A percentile compares a stretch with the other conserved stretches of the same genome.
Evolutionary conservation across 2,797 vertebrate genomes (phyloP).

Genomic region (Tiaroga cobitis): DNA sequence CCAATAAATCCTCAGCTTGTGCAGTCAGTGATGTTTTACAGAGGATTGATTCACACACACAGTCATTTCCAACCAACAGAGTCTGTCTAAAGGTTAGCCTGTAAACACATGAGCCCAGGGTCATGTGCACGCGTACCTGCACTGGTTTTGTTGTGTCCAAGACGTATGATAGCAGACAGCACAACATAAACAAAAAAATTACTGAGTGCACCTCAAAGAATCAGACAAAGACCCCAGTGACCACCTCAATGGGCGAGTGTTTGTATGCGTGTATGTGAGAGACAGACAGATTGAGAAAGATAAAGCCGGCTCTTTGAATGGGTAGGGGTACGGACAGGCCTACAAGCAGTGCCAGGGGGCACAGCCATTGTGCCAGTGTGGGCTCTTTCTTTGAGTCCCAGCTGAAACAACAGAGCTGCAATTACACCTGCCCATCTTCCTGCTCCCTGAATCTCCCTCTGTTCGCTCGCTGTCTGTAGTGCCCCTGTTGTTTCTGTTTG

Average conservation of each 20-base stretch:
- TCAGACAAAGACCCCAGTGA: constrained; percentile 6
- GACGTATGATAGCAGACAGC: neutral
- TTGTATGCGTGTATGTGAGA: constrained; percentile 29
- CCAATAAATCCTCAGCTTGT: constrained; percentile 4
- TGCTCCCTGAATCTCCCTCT: neutral
- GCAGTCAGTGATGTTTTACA: constrained; percentile 12
- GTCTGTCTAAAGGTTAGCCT: constrained; percentile 11
- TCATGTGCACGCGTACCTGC: too few species aligned
- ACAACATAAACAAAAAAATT: constrained; percentile 1
- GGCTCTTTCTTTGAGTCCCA: constrained; percentile 45
- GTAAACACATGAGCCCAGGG: too few species aligned
- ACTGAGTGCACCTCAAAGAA: neutral
- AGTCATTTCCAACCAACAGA: constrained; percentile 24
- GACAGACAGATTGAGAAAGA: constrained; percentile 21
- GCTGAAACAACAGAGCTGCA: constrained; percentile 49
- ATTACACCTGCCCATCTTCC: constrained; percentile 45
- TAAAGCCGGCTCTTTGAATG: constrained; percentile 51
- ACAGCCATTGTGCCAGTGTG: constrained; percentile 43
- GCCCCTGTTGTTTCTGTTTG: constrained; percentile 44
- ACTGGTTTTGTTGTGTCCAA: neutral
- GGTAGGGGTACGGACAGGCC: constrained; percentile 56
- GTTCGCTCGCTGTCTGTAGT: constrained; percentile 35
- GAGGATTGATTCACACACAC: constrained; percentile 15
- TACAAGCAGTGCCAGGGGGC: constrained; percentile 49
- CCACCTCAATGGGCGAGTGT: neutral